Base-by-base conservation (phyloP, 2,888 invertebrate species). In the Campopleginae sp. region DNA sequence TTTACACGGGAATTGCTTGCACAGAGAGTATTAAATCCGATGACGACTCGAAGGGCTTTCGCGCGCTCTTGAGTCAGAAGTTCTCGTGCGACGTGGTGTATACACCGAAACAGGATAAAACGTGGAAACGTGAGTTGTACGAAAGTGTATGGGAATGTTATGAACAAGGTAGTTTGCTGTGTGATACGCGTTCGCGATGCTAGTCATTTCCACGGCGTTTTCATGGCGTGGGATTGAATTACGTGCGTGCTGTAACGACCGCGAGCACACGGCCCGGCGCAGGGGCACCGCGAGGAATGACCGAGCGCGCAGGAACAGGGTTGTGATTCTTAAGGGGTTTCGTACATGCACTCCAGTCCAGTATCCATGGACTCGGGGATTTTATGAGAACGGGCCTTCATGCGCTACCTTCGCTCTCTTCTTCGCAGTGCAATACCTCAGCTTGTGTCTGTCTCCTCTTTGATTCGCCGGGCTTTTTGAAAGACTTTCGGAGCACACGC, bases 211-310 rank as follows among this genome's bases (percentile, higher is more conserved):
- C 88, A 87, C 89, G 88, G 87, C 89, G 90, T 90, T 90, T 89
- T 87, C 88, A 87, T 89, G 88, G 87, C 89, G 90, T 90, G 90
- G 89, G 89, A 87, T 88, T 90, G 89, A 87, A 88, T 90, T 89
- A 89, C 89, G 88, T 90, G 90, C 89, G 87, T 87, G 38, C 38
- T 38, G 88, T 89, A 89, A 87, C 87, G 84, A 87, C 86, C 86
- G 86, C 70, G 80, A 84, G 70, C 33, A 31, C 27, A 48, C n/a
- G n/a, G 51, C n/a, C 38, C n/a, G 31, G 48, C 78, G 70, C 80
- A 79, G 76, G 76, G 85, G 46, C 80, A 72, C 80, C 71, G 80
- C 71, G 80, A 65, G 54, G 66, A 65, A 82, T 12, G 44, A 78
- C 46, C 33, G 71, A 79, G 79, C 71, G 38, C 79, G n/a, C n/a